These are phyloP conservation scores for Sebastolobus altivelis DNA, from an alignment of 2,797 vertebrate species.

Conservation along the genomic window DNA sequence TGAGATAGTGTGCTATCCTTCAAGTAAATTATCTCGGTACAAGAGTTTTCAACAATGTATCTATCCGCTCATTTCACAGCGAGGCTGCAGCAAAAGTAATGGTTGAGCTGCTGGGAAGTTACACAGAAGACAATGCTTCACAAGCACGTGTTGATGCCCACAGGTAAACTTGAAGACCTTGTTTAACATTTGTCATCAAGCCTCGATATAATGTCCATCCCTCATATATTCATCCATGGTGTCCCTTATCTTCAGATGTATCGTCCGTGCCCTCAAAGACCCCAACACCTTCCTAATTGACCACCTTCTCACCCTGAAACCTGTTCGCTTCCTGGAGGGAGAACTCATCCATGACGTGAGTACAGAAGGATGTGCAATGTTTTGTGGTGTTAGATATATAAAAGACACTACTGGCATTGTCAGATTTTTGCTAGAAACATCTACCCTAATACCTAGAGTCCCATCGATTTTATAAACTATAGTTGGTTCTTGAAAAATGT, in stretches of 20 bases:
- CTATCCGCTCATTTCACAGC: slow-evolving; percentile 77
- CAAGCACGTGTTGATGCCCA: slow-evolving; percentile 98
- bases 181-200: background rate
- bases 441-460: background rate
- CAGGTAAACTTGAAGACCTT: slow-evolving; percentile 83
- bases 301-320: slow-evolving; percentile 97
- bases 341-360: slow-evolving; percentile 99
- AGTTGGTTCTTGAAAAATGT: background rate
- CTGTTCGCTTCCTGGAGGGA: slow-evolving; percentile 98
- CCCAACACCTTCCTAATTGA: slow-evolving; percentile 97
- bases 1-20: background rate
- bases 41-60: slow-evolving; percentile 16
- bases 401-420: background rate
- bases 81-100: slow-evolving; percentile 97
- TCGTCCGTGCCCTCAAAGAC: slow-evolving; percentile 96
- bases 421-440: background rate
- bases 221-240: background rate
- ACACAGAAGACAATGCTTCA: slow-evolving; percentile 99
- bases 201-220: background rate
- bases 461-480: background rate
- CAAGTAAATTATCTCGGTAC: background rate
- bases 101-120: slow-evolving; percentile 98
- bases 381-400: background rate
- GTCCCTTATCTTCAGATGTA: slow-evolving; percentile 86
- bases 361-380: slow-evolving; percentile 41